Evolutionary conservation across 2,113 vertebrate species (phyloP).

Genomic region (Trematomus loennbergii): DNA sequence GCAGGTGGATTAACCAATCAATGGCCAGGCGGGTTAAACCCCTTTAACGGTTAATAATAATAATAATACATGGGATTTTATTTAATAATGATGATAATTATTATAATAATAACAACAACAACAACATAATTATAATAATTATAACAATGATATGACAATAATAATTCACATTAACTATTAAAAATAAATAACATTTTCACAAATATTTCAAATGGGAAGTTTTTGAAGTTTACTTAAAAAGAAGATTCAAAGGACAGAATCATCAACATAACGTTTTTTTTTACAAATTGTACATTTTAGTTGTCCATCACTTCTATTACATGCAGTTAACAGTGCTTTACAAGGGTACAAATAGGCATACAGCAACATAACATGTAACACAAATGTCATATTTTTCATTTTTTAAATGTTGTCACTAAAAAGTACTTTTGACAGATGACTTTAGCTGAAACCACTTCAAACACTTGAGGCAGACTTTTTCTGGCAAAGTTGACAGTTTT

Average conservation of each 20-base stretch:
- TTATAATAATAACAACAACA: background rate
- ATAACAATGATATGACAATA: background rate
- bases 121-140: background rate
- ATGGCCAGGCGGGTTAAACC: background rate
- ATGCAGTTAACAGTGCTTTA: background rate
- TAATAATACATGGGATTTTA: no score
- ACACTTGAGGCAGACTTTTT: background rate
- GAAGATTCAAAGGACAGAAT: background rate
- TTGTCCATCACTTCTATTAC: background rate
- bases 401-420: background rate
- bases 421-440: background rate
- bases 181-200: background rate
- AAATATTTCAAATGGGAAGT: background rate
- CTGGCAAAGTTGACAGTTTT: background rate
- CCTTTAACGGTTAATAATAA: background rate
- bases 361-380: background rate
- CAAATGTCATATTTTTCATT: no score
- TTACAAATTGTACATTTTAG: background rate
- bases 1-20: slow-evolving; percentile 40
- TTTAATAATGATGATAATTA: background rate
- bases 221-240: background rate
- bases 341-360: background rate
- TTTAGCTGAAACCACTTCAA: background rate
- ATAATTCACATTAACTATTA: no score
- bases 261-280: background rate